Base-by-base conservation (phyloP, 2,888 invertebrate species). In the Metopia argyrocephala region DNA sequence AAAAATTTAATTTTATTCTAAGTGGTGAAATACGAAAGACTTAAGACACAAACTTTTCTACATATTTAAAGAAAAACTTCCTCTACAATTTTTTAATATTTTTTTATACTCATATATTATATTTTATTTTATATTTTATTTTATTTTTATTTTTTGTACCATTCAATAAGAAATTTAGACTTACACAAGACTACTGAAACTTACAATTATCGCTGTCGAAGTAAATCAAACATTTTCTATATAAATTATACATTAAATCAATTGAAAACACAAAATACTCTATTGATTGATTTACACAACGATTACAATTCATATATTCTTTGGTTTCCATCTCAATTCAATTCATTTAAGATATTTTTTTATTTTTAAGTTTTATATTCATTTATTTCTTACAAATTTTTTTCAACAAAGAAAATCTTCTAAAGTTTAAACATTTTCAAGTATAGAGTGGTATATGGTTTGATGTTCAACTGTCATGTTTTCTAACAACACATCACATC, bases 381-480 rank as follows among this genome's bases (percentile, higher is more conserved):
- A 48, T 56, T 76, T 69, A 12, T 31, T 57, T 31, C 50, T 52
- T 27, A 25, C 57, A 59, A 59, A 3, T 57, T 45, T 28, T 38
- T 48, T 64, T 20, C 2, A 52, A 46, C 28, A 18, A n/a, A 4
- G 18, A 48, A 48, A 18, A 48, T 27, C 54, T 25, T n/a, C 25
- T 20, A 23, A 57, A 71, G 31, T 59, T 65, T 31, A n/a, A n/a
- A n/a, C 12, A 12, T 31, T 31, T 71, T 52, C 20, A 46, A 70
- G 50, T 46, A 12, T 57, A 27, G 52, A 64, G 38, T 50, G 38
- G 45, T 71, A 71, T 45, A 68, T 31, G 70, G 46, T 71, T 69
- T 64, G 74, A 81, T 78, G 80, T 78, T 78, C 65, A 78, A 81
- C 76, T 81, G 80, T 81, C 80, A 81, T 78, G 80, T 81, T 81